Percentiles rank a stretch among this genome's conserved stretches.
phyloP scores from a whole-genome alignment of 2,888 invertebrate species.

The Toxonevra muliebris region DNA sequence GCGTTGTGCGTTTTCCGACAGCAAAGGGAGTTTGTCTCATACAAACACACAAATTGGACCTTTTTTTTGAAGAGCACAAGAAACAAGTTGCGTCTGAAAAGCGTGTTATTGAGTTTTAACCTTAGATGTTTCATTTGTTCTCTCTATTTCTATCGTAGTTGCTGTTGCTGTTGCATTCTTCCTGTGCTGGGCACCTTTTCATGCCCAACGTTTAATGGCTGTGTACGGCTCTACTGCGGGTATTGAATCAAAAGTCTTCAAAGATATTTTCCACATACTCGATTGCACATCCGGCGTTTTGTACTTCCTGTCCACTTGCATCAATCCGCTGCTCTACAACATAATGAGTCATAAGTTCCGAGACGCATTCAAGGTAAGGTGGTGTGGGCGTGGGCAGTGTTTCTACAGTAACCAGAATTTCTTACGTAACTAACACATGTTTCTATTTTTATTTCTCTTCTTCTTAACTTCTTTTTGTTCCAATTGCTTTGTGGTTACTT shows the following conservation, averaged over 20 bases:
- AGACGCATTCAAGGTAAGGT: constrained; percentile 72
- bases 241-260: constrained; percentile 59
- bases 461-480: neutral
- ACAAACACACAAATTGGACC: no score
- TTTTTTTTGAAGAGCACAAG: no score
- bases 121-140: constrained; percentile 6
- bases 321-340: constrained; percentile 76
- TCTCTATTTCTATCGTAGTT: constrained; percentile 69
- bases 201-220: constrained; percentile 87
- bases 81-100: no score
- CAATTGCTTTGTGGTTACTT: constrained; percentile 13
- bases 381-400: neutral
- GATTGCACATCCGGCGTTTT: constrained; percentile 74
- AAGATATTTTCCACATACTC: constrained; percentile 72
- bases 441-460: neutral
- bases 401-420: neutral
- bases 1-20: no score
- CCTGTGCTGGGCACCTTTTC: constrained; percentile 92
- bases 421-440: neutral
- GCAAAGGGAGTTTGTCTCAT: no score
- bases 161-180: constrained; percentile 86
- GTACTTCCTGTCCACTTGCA: constrained; percentile 75
- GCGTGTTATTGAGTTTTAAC: neutral
- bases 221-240: constrained; percentile 70
- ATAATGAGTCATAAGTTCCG: constrained; percentile 78